Evolutionary conservation across 2,888 invertebrate species (phyloP).

Genomic region (Amblyteles armatorius): DNA sequence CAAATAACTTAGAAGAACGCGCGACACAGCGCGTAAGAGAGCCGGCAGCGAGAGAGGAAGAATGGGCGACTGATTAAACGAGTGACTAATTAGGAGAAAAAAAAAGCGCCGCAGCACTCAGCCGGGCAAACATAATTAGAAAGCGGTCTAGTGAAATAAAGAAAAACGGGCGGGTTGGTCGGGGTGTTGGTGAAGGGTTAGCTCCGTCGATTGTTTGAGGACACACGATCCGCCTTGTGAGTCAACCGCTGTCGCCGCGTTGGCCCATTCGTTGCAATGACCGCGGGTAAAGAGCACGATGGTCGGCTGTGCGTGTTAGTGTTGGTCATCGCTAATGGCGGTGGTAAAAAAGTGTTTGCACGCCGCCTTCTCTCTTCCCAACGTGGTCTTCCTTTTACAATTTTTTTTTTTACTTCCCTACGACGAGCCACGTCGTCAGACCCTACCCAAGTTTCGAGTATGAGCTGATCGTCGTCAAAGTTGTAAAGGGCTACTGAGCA

Average conservation of each 20-base stretch:
- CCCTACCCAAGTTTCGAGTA: slow-evolving; percentile 17
- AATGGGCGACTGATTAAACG: slow-evolving; percentile 75
- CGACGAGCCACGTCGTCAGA: slow-evolving; percentile 34
- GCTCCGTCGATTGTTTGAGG: slow-evolving; percentile 81
- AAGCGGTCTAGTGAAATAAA: slow-evolving; percentile 75
- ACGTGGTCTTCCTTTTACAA: neutral
- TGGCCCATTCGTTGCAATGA: slow-evolving; percentile 54
- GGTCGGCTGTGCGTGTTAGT: slow-evolving; percentile 67
- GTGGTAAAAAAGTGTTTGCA: slow-evolving; percentile 80
- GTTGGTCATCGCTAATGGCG: slow-evolving; percentile 81
- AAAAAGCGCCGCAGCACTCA: slow-evolving; percentile 77
- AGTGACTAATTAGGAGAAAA: slow-evolving; percentile 80
- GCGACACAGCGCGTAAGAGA: neutral
- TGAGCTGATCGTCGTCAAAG: slow-evolving; percentile 27
- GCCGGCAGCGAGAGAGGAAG: slow-evolving; percentile 8
- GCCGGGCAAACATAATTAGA: slow-evolving; percentile 83
- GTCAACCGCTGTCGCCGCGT: slow-evolving; percentile 39
- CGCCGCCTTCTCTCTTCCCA: slow-evolving; percentile 52
- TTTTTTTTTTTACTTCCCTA: slow-evolving; percentile 15
- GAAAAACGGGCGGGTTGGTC: slow-evolving; percentile 74
- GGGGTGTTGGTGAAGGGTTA: slow-evolving; percentile 8
- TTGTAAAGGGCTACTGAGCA: slow-evolving; percentile 26
- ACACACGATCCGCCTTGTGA: slow-evolving; percentile 81
- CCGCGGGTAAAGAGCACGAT: slow-evolving; percentile 36
- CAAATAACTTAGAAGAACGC: slow-evolving; percentile 1